Evolutionary conservation across 2,888 invertebrate species (phyloP).

Genomic region (Phengaris arion): DNA sequence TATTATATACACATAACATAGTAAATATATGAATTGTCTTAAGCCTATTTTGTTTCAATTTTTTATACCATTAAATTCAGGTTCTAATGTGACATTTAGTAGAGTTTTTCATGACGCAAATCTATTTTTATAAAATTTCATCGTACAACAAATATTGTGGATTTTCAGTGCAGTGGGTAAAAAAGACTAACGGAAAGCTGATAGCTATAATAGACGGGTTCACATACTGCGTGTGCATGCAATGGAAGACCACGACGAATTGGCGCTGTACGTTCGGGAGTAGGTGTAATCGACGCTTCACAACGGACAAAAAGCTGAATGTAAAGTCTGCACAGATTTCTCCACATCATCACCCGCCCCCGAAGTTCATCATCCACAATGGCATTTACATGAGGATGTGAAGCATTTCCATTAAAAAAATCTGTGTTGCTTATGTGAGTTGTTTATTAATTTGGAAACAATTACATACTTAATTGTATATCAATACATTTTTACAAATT

Average conservation of each 20-base stretch:
- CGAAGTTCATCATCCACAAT: slow-evolving; percentile 1
- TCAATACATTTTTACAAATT: too few relatives aligned
- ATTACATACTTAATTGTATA: too few relatives aligned
- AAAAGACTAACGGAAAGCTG: slow-evolving; percentile 37
- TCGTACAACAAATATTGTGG: background rate
- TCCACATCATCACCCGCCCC: background rate
- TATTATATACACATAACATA: too few relatives aligned
- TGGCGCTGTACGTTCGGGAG: slow-evolving; percentile 45
- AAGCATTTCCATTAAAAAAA: background rate
- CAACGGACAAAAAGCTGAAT: slow-evolving; percentile 25
- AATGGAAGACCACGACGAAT: slow-evolving; percentile 31
- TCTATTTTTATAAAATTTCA: background rate
- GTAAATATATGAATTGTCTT: too few relatives aligned
- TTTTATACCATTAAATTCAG: too few relatives aligned
- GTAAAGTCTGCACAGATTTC: background rate
- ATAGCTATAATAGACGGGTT: slow-evolving; percentile 45
- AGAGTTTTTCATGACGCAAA: too few relatives aligned
- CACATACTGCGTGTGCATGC: slow-evolving; percentile 45
- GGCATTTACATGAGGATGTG: background rate
- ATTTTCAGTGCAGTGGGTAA: slow-evolving; percentile 41
- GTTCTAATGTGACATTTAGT: too few relatives aligned
- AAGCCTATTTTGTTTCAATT: too few relatives aligned
- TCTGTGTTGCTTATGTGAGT: too few relatives aligned
- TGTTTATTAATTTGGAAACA: too few relatives aligned
- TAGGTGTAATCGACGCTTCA: slow-evolving; percentile 43